These are phyloP conservation scores for Papilio polyxenes DNA, from an alignment of 1,140 invertebrate genomes.

Conservation along the genomic window DNA sequence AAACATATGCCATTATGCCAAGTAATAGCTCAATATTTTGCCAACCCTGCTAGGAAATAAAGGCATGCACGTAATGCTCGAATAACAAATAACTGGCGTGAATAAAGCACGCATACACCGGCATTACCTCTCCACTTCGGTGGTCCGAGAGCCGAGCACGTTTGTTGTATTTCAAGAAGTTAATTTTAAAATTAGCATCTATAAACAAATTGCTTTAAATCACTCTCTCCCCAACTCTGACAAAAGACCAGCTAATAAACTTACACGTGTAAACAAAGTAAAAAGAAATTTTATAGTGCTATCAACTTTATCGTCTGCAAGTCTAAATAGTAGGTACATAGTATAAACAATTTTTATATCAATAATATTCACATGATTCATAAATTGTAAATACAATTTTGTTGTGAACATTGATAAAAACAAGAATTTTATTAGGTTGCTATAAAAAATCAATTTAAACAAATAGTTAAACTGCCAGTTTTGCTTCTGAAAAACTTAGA, in stretches of 20 bases:
- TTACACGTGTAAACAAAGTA: slow-evolving; percentile 13
- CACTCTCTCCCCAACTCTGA: slow-evolving; percentile 52
- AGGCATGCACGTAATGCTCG: slow-evolving; percentile 49
- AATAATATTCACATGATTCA: background rate
- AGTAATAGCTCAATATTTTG: background rate
- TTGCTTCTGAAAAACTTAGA: too few relatives aligned
- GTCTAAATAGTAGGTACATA: slow-evolving; percentile 1
- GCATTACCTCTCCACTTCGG: slow-evolving; percentile 62
- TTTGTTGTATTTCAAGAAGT: slow-evolving; percentile 74
- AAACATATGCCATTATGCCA: background rate
- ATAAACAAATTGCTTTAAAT: slow-evolving; percentile 69
- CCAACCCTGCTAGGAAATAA: slow-evolving; percentile 18
- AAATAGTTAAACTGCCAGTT: too few relatives aligned
- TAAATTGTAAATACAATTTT: background rate
- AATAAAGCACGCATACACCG: slow-evolving; percentile 56
- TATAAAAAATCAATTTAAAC: too few relatives aligned
- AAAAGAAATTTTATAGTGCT: slow-evolving; percentile 9
- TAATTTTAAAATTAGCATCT: slow-evolving; percentile 76
- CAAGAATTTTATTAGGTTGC: too few relatives aligned
- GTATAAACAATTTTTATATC: background rate
- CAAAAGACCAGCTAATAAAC: slow-evolving; percentile 54
- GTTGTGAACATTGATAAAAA: background rate
- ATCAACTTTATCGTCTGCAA: background rate
- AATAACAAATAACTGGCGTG: slow-evolving; percentile 60
- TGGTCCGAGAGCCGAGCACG: slow-evolving; percentile 68